A percentile compares a stretch with the other conserved stretches of the same genome.
phyloP scores from a whole-genome alignment of 92 coral and sea anemone genomes.

The Plumapathes pennacea region DNA sequence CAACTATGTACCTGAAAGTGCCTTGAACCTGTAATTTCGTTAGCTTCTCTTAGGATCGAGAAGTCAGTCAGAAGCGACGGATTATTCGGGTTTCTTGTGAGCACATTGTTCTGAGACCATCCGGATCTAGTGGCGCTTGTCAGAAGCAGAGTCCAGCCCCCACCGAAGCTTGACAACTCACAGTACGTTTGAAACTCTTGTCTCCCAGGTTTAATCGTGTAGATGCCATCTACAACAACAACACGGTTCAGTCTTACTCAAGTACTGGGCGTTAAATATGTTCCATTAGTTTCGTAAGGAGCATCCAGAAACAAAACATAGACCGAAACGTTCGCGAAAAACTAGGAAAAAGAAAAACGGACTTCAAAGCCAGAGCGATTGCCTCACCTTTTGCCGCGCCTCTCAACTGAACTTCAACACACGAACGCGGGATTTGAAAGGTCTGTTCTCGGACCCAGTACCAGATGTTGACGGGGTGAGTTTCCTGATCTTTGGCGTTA shows the following conservation, averaged over 20 bases:
- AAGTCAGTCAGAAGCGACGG: constrained; percentile 46
- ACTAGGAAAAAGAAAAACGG: background rate
- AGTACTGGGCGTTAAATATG: too few species aligned
- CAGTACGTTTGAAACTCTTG: constrained; percentile 43
- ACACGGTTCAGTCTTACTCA: background rate
- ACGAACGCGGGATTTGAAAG: constrained; percentile 29
- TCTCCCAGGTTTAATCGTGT: constrained; percentile 16
- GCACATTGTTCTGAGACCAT: constrained; percentile 42
- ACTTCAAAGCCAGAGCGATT: too few species aligned
- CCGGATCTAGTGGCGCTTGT: constrained; percentile 59
- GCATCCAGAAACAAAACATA: too few species aligned
- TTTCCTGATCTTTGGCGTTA: constrained; percentile 52
- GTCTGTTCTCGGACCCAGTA: constrained; percentile 70
- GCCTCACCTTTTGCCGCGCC: constrained; percentile 3
- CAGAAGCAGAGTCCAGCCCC: constrained; percentile 71
- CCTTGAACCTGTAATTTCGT: constrained; percentile 20
- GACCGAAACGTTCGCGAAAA: background rate
- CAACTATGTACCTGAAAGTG: constrained; percentile 52
- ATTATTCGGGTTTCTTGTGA: constrained; percentile 10
- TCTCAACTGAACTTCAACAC: constrained; percentile 43
- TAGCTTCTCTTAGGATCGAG: constrained; percentile 43
- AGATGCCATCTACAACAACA: constrained; percentile 36
- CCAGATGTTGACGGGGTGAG: constrained; percentile 72
- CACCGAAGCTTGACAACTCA: constrained; percentile 58
- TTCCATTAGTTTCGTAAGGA: too few species aligned